These are phyloP conservation scores for Neomorphus geoffroyi DNA, from an alignment of 2,797 vertebrate genomes.

Conservation along the genomic window DNA sequence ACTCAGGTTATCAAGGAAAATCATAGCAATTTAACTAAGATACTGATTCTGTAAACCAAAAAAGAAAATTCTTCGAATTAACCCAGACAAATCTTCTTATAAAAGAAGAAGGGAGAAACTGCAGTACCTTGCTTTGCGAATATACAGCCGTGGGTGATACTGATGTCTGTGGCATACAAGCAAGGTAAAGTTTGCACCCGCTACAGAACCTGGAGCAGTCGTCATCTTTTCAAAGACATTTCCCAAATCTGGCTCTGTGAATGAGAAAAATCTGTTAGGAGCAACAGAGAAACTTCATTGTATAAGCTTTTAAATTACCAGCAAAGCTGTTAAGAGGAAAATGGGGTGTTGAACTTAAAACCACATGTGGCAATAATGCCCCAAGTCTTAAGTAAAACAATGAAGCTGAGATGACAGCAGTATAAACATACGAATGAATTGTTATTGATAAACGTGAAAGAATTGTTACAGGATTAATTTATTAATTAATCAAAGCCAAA, in stretches of 20 bases:
- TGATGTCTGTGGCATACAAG: slow-evolving; percentile 78
- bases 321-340: not conserved
- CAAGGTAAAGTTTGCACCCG: slow-evolving; percentile 63
- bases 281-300: not conserved
- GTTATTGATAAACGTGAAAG: not conserved
- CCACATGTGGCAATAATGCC: not conserved
- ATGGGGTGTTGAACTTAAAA: not conserved
- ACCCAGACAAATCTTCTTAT: not conserved
- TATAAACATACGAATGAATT: not conserved
- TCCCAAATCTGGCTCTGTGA: slow-evolving; percentile 76
- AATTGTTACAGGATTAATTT: not conserved
- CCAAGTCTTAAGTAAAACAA: not conserved
- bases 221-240: slow-evolving; percentile 80
- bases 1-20: not conserved
- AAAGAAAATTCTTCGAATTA: no score
- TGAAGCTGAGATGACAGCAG: not conserved
- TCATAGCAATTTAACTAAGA: not conserved
- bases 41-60: not conserved
- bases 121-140: slow-evolving; percentile 86
- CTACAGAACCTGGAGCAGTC: not conserved
- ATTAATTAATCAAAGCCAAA: not conserved
- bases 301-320: not conserved
- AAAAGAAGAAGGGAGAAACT: not conserved
- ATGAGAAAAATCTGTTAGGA: not conserved
- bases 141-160: slow-evolving; percentile 75